A percentile compares a stretch with the other conserved stretches of the same genome.
Evolutionary conservation across 2,888 invertebrate genomes (phyloP).

Genomic region (Polydesmus complanatus): DNA sequence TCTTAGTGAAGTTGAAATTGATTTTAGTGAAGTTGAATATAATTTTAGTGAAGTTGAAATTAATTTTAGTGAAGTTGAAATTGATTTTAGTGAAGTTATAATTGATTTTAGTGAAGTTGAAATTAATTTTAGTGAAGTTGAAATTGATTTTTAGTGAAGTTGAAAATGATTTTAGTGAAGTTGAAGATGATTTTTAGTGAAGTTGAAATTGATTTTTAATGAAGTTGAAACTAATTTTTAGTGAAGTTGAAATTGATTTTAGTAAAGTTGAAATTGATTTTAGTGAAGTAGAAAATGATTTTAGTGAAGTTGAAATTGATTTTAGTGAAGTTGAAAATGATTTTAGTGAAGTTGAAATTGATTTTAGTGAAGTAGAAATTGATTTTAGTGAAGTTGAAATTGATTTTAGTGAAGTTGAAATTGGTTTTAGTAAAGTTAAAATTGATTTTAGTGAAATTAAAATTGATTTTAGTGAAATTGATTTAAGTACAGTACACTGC

Average conservation of each 20-base stretch:
- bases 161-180: not conserved
- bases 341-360: too few species aligned
- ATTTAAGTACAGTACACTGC: too few species aligned
- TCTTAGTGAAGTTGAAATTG: not conserved
- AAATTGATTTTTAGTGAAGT: not conserved
- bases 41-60: not conserved
- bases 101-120: not conserved
- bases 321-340: too few species aligned
- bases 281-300: not conserved
- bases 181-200: not conserved
- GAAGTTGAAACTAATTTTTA: not conserved
- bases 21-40: not conserved
- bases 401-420: too few species aligned
- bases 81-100: not conserved
- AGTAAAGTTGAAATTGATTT: not conserved
- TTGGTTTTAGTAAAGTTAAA: too few species aligned
- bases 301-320: not conserved
- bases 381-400: too few species aligned
- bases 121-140: not conserved
- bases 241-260: not conserved
- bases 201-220: not conserved
- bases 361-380: too few species aligned
- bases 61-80: not conserved
- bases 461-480: too few species aligned
- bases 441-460: too few species aligned